A percentile compares a stretch with the other conserved stretches of the same genome.
phyloP scores from a whole-genome alignment of 2,113 vertebrate genomes.

The Pandion haliaetus region DNA sequence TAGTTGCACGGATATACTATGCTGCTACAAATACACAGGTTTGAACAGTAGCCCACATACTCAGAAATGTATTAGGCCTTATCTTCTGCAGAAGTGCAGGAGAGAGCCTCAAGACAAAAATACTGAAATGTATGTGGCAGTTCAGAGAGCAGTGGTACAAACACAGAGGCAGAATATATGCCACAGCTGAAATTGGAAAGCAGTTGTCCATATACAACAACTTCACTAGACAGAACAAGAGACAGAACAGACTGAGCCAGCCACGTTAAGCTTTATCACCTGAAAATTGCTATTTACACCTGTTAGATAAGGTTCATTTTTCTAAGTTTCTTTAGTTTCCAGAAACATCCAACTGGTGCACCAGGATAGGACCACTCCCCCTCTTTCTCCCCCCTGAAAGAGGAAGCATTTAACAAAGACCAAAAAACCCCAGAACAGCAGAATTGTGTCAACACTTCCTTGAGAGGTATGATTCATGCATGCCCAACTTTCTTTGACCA shows the following conservation, averaged over 20 bases:
- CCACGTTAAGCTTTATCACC: neutral
- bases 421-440: neutral
- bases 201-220: neutral
- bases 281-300: neutral
- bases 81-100: neutral
- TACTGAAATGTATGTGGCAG: neutral
- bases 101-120: neutral
- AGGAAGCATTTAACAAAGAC: neutral
- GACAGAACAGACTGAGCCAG: neutral
- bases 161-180: neutral
- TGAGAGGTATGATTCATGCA: neutral
- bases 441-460: neutral
- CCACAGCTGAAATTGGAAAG: neutral
- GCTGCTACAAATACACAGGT: neutral
- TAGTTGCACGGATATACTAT: neutral
- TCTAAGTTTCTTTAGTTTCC: neutral
- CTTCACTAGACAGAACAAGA: neutral
- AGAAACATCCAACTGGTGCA: neutral
- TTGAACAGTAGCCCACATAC: neutral
- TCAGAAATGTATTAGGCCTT: neutral
- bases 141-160: neutral
- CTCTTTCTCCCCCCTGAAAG: neutral
- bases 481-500: neutral
- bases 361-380: neutral
- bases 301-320: neutral